phyloP scores from a whole-genome alignment of 2,888 invertebrate genomes.

The Allacma fusca region DNA sequence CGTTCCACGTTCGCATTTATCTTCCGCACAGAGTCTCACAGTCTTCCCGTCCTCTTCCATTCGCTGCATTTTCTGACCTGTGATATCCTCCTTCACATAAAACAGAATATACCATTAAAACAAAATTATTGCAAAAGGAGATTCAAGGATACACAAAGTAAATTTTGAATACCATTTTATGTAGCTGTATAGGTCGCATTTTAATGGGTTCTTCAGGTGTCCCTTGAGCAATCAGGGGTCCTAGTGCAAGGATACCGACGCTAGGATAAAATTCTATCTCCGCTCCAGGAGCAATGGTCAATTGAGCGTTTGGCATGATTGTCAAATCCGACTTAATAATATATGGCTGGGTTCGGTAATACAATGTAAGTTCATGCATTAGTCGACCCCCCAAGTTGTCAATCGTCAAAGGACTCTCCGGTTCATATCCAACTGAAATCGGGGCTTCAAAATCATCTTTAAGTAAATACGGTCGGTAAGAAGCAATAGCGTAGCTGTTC shows the following conservation, averaged over 20 bases:
- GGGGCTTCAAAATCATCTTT: conserved; percentile 80
- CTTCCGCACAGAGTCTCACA: conserved; percentile 81
- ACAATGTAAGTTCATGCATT: conserved; percentile 72
- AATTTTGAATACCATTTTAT: conserved; percentile 53
- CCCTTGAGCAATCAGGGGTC: conserved; percentile 85
- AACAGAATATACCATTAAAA: neutral
- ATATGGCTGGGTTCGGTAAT: conserved; percentile 76
- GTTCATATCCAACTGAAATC: conserved; percentile 74
- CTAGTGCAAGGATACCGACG: conserved; percentile 93
- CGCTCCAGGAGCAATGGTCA: conserved; percentile 88
- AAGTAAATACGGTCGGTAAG: conserved; percentile 85
- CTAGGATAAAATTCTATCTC: conserved; percentile 93
- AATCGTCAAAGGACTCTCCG: conserved; percentile 68
- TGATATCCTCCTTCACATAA: conserved; percentile 42
- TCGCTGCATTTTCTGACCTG: conserved; percentile 43
- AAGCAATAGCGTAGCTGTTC: conserved; percentile 96
- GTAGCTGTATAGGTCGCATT: conserved; percentile 71
- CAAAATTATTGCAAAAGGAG: conserved; percentile 11
- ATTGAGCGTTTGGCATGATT: conserved; percentile 90
- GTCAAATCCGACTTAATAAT: conserved; percentile 88
- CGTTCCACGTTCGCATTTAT: conserved; percentile 71
- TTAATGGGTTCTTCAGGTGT: conserved; percentile 77
- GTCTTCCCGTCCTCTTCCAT: conserved; percentile 48
- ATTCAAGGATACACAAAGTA: too few relatives aligned
- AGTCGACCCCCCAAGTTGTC: conserved; percentile 81